phyloP scores from a whole-genome alignment of 2,797 vertebrate genomes.

The Enteromius unitaeniatus region DNA sequence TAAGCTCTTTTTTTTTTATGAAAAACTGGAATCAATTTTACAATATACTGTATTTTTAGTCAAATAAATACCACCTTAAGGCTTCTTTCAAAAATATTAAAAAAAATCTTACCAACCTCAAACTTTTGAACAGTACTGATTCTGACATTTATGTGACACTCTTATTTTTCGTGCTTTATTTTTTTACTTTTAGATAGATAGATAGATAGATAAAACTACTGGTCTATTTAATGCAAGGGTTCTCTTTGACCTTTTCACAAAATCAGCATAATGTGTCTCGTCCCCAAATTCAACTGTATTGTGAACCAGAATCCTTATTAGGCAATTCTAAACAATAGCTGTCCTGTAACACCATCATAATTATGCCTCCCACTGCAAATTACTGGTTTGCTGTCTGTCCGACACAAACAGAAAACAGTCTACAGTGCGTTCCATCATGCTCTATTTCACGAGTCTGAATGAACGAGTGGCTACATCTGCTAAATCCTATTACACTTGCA shows the following conservation, averaged over 20 bases:
- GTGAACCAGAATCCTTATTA: conserved; percentile 41
- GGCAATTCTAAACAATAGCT: conserved; percentile 43
- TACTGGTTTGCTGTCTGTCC: conserved; percentile 26
- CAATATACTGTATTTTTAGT: not conserved
- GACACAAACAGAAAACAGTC: conserved; percentile 26
- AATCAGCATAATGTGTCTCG: conserved; percentile 1
- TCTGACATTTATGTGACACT: not conserved
- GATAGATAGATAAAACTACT: not conserved
- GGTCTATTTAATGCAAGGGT: not conserved
- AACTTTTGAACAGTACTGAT: not conserved
- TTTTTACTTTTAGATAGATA: not conserved
- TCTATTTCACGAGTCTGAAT: not conserved
- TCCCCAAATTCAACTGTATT: conserved; percentile 16
- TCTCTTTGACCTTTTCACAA: conserved; percentile 27
- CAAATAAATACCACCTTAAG: not conserved
- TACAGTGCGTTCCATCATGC: conserved; percentile 16
- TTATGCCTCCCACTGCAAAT: conserved; percentile 53
- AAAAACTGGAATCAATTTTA: not conserved
- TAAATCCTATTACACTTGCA: not conserved
- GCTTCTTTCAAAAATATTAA: not conserved
- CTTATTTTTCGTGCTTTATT: not conserved
- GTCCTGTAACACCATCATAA: conserved; percentile 46
- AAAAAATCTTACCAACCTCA: not conserved
- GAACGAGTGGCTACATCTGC: too few species aligned
- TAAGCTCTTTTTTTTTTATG: too few species aligned